These are phyloP conservation scores for Rhinoraja longicauda DNA, from an alignment of 2,797 vertebrate species.

Conservation along the genomic window DNA sequence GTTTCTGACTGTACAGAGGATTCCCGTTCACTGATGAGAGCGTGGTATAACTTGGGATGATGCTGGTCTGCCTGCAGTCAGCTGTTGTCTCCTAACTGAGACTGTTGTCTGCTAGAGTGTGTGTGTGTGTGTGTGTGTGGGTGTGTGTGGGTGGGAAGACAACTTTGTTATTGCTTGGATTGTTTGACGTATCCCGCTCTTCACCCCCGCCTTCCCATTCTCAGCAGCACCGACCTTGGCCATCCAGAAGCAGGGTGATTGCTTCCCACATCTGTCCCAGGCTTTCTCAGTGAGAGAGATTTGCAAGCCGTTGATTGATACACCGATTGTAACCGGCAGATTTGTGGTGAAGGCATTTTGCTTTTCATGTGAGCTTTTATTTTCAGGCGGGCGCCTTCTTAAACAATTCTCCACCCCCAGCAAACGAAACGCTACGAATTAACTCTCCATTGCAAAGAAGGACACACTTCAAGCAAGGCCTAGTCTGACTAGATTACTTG, in stretches of 20 bases:
- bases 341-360: not conserved
- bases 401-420: not conserved
- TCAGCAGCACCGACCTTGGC: not conserved
- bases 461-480: not conserved
- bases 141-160: constrained; percentile 29
- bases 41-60: not conserved
- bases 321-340: not conserved
- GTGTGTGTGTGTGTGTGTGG: constrained; percentile 32
- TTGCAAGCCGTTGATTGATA: not conserved
- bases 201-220: not conserved
- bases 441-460: not conserved
- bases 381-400: not conserved
- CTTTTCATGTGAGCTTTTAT: not conserved
- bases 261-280: not conserved
- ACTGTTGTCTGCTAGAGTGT: constrained; percentile 21
- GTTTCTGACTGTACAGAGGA: not conserved
- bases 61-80: not conserved
- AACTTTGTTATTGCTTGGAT: constrained; percentile 35
- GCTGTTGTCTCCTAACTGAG: constrained; percentile 7
- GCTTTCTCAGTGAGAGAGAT: not conserved
- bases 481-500: not conserved
- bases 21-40: not conserved
- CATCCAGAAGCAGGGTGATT: not conserved
- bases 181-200: constrained; percentile 8
- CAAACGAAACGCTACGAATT: not conserved